Percentiles rank a stretch among this genome's conserved stretches.
Evolutionary conservation across 2,888 invertebrate genomes (phyloP).

Genomic region (Ophion ellenae): DNA sequence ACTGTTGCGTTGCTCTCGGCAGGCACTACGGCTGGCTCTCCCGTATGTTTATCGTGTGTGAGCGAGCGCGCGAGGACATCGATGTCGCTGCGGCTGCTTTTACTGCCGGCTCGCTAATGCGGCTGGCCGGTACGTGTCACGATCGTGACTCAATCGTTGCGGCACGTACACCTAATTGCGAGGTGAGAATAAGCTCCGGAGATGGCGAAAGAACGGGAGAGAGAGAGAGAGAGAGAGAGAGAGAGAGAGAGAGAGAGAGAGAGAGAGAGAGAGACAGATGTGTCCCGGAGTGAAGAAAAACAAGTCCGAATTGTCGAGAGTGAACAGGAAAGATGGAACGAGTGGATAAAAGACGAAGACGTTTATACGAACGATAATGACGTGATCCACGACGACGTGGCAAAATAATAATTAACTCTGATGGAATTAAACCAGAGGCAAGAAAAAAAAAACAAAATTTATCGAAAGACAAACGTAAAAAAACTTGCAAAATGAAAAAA

Average conservation of each 20-base stretch:
- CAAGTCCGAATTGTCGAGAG: constrained; percentile 23
- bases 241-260: constrained; percentile 7
- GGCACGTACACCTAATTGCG: constrained; percentile 77
- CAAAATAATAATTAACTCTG: constrained; percentile 4
- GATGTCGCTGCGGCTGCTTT: constrained; percentile 46
- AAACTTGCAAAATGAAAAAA: not conserved
- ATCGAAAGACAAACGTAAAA: not conserved
- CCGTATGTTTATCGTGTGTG: constrained; percentile 33
- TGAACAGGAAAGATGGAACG: not conserved
- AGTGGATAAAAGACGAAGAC: constrained; percentile 16
- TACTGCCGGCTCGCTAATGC: constrained; percentile 57
- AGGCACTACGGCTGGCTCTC: constrained; percentile 22
- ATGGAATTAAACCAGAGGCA: not conserved
- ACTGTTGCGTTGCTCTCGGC: constrained; percentile 27
- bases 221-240: constrained; percentile 22
- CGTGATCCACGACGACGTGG: not conserved
- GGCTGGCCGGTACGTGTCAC: constrained; percentile 61
- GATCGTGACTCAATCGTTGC: constrained; percentile 78
- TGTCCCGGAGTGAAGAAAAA: constrained; percentile 42
- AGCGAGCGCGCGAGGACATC: constrained; percentile 15
- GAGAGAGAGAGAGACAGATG: not conserved
- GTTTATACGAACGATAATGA: not conserved
- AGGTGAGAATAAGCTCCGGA: constrained; percentile 59
- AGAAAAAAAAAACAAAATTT: not conserved
- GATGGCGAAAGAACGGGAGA: constrained; percentile 38